Evolutionary conservation across 1,140 invertebrate genomes (phyloP), one percentile per base, ranked within the genome.

Genomic region (Homarus americanus): DNA sequence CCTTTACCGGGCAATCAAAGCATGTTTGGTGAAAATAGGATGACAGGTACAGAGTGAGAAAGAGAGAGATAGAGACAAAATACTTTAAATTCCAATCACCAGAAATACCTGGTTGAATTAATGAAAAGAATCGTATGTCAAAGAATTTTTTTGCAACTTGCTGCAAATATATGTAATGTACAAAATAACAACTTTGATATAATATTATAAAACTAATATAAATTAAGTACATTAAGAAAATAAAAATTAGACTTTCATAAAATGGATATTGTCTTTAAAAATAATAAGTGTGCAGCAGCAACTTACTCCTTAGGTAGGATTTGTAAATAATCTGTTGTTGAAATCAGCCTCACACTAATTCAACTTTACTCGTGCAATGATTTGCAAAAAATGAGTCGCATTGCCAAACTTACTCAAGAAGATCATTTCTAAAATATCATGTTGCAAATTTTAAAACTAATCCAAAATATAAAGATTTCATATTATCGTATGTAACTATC

Each of bases 1-100:
- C 82, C 79, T 75, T 32, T 66, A 44, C 69, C n/a, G 80, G 88
- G 88, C 88, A 90, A 78, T 90, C 88, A 90, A 90, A 90, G 88
- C 88, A 90, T 83, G 72, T 40, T 73, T 88, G 5, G 76, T 58
- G 49, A 32, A 90, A 76, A 36, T 38, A 49, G 53, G 41, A 17
- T 78, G 82, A 58, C 80, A 90, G 88, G 88, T 90, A 90, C 80
- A 84, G 49, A 84, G 88, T 84, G 88, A 78, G 53, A 87, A 24
- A 66, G 34, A 58, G 41, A 49, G 41, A 72, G 58, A 58, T 58
- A n/a, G n/a, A n/a, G n/a, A n/a, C n/a, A n/a, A n/a, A n/a, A 75
- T 72, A 53, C 1, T 66, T 28, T n/a, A 73, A 72, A 24, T 36
- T 44, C 41, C 24, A 80, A 34, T 4, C 0, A 36, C 34, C 17